Conservation (phyloP, 2,797 vertebrate species). For the Podarcis lilfordi region DNA sequence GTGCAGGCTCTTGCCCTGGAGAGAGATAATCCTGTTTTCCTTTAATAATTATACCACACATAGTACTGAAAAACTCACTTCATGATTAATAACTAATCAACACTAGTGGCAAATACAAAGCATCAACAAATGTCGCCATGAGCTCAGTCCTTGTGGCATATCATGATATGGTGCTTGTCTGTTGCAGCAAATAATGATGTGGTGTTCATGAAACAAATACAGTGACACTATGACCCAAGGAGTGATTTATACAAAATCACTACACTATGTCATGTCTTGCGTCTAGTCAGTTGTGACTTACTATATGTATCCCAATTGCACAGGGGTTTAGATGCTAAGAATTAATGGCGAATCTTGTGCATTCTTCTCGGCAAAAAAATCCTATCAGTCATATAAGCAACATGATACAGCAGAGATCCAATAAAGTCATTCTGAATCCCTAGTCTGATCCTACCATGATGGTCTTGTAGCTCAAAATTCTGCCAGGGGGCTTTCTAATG, state of each 20-base stretch:
- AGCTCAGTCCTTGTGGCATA: too few species aligned
- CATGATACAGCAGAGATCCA: slow-evolving; percentile 25
- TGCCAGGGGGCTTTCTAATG: background rate
- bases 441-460: background rate
- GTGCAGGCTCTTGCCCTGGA: too few species aligned
- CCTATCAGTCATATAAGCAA: slow-evolving; percentile 8
- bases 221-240: background rate
- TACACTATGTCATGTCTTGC: too few species aligned
- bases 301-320: background rate
- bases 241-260: background rate
- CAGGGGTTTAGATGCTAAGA: background rate
- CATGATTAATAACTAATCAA: too few species aligned
- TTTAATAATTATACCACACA: too few species aligned
- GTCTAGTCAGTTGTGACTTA: background rate
- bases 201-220: too few species aligned
- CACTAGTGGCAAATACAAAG: too few species aligned
- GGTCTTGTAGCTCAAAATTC: background rate
- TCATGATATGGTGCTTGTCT: background rate
- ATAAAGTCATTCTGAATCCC: background rate
- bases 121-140: too few species aligned
- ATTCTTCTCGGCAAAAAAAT: background rate
- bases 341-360: background rate
- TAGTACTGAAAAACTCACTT: too few species aligned
- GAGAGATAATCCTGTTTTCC: too few species aligned
- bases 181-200: background rate